These are phyloP conservation scores for Vanessa tameamea DNA, from an alignment of 1,140 invertebrate species.

Conservation along the genomic window DNA sequence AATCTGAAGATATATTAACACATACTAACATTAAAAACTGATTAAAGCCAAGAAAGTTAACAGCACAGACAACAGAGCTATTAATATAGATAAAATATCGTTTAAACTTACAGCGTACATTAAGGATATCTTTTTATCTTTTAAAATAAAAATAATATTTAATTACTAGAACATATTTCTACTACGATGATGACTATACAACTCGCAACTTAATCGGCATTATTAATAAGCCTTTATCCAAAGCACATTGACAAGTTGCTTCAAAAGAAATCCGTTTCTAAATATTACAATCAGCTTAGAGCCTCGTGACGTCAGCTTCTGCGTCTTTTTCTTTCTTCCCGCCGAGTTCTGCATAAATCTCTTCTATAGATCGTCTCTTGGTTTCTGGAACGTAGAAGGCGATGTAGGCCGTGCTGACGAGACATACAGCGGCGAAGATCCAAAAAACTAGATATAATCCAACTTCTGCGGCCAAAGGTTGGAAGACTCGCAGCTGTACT, in stretches of 20 bases:
- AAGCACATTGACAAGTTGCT: not conserved
- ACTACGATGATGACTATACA: not conserved
- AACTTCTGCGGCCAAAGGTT: constrained; percentile 77
- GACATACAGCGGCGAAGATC: constrained; percentile 84
- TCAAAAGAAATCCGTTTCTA: not conserved
- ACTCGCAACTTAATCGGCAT: too few species aligned
- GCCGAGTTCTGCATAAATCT: constrained; percentile 64
- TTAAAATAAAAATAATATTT: not conserved
- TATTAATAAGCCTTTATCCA: too few species aligned
- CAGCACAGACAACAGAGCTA: too few species aligned
- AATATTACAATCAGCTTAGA: constrained; percentile 38
- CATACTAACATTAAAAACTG: not conserved
- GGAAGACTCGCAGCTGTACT: constrained; percentile 61
- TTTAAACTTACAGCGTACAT: too few species aligned
- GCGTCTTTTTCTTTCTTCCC: constrained; percentile 58
- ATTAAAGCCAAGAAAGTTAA: constrained; percentile 1
- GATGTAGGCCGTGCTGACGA: constrained; percentile 83
- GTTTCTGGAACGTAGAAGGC: constrained; percentile 86
- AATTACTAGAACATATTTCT: not conserved
- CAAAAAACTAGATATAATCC: constrained; percentile 84
- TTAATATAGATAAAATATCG: too few species aligned
- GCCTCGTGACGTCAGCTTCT: constrained; percentile 59
- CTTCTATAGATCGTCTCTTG: constrained; percentile 85
- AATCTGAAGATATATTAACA: too few species aligned
- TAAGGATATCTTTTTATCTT: too few species aligned